These are phyloP conservation scores for honey bee (Apis mellifera) DNA, from an alignment of 1,140 invertebrate species.

Conservation along the genomic window DNA sequence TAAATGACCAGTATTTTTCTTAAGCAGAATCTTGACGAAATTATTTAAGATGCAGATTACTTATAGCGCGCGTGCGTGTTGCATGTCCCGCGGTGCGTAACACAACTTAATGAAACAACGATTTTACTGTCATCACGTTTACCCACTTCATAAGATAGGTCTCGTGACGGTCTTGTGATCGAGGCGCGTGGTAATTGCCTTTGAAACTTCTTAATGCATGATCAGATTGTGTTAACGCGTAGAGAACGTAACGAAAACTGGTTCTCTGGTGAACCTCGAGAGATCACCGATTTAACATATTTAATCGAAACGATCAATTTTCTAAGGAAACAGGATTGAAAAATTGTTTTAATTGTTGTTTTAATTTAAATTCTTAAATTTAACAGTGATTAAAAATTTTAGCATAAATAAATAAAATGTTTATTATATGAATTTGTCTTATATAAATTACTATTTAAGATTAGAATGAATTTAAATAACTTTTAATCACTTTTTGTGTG, in stretches of 20 bases:
- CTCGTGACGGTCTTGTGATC: constrained; percentile 3
- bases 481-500: too few relatives aligned
- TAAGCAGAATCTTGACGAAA: neutral
- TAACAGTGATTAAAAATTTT: too few relatives aligned
- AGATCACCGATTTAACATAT: too few relatives aligned
- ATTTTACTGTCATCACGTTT: neutral
- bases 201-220: neutral
- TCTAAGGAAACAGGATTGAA: neutral
- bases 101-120: neutral
- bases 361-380: too few relatives aligned
- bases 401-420: too few relatives aligned
- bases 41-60: neutral
- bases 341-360: too few relatives aligned
- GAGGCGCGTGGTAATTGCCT: neutral
- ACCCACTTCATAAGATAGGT: neutral
- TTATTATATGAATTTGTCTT: too few relatives aligned
- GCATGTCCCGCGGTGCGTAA: neutral
- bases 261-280: too few relatives aligned
- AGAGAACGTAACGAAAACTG: neutral
- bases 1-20: neutral
- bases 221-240: neutral
- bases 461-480: too few relatives aligned
- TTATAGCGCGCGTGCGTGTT: neutral
- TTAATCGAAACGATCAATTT: neutral
- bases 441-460: too few relatives aligned